Evolutionary conservation across 2,888 invertebrate species (phyloP).

Genomic region (Eupsilia transversa): DNA sequence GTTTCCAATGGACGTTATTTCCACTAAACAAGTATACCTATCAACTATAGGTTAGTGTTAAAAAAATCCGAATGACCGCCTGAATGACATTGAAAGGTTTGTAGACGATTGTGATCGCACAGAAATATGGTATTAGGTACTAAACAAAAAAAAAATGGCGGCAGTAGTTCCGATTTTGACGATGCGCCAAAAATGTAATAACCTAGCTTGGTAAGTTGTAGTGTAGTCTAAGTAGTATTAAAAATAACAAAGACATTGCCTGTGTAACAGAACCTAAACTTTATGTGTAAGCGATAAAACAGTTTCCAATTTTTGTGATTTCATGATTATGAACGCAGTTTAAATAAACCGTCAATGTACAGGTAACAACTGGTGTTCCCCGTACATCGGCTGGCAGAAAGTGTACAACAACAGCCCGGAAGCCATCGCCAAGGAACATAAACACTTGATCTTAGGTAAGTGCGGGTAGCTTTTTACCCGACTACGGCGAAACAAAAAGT

Average conservation of each 20-base stretch:
- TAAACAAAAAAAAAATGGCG: not conserved
- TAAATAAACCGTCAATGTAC: constrained; percentile 1
- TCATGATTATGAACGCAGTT: no score
- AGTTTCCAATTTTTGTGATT: no score
- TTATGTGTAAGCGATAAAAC: not conserved
- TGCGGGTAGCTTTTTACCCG: constrained; percentile 5
- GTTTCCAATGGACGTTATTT: not conserved
- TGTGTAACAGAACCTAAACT: not conserved
- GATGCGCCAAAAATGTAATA: not conserved
- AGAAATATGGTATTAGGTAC: no score
- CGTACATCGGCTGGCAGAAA: constrained; percentile 97
- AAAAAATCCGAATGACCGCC: not conserved
- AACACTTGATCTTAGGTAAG: constrained; percentile 90
- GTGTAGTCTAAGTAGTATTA: not conserved
- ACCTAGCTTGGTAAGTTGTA: not conserved
- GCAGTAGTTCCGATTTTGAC: not conserved
- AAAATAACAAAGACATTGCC: not conserved
- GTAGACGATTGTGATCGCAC: no score
- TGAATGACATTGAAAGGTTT: not conserved
- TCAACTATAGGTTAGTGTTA: not conserved
- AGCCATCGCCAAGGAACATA: constrained; percentile 89
- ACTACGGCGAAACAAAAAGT: no score
- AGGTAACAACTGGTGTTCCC: constrained; percentile 97
- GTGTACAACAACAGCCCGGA: constrained; percentile 95
- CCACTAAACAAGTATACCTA: not conserved